A percentile compares a stretch with the other conserved stretches of the same genome.
Conservation (phyloP, 2,888 invertebrate genomes). For the Artemia sp. region DNA sequence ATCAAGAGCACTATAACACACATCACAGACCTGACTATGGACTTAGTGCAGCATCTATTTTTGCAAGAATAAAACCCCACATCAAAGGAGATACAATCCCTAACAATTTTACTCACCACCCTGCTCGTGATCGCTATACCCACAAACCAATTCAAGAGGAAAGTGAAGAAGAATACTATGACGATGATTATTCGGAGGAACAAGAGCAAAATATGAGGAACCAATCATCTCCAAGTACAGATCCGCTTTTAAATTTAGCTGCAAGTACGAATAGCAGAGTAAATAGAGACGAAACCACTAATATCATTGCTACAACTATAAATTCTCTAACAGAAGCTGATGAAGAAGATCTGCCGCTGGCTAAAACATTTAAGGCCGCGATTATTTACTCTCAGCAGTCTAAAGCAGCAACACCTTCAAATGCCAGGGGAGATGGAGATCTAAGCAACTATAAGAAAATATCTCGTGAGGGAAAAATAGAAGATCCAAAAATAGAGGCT, state of each 20-base stretch:
- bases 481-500: background rate
- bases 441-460: background rate
- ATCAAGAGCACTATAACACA: background rate
- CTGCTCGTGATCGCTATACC: slow-evolving; percentile 14
- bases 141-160: slow-evolving; percentile 15
- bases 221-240: background rate
- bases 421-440: background rate
- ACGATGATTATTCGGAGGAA: background rate
- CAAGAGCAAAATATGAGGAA: background rate
- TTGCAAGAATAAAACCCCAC: slow-evolving; percentile 19
- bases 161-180: slow-evolving; percentile 8
- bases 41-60: slow-evolving; percentile 22
- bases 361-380: background rate
- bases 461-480: slow-evolving; percentile 11
- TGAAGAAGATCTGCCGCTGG: background rate
- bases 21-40: slow-evolving; percentile 19
- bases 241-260: background rate
- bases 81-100: slow-evolving; percentile 7
- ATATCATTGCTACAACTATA: background rate
- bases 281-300: background rate
- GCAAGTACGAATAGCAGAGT: no score
- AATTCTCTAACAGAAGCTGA: background rate
- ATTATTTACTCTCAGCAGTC: background rate
- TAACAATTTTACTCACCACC: background rate
- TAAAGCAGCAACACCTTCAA: slow-evolving; percentile 16